Conservation (phyloP, 2,797 vertebrate genomes). For the Gambelia wislizenii region DNA sequence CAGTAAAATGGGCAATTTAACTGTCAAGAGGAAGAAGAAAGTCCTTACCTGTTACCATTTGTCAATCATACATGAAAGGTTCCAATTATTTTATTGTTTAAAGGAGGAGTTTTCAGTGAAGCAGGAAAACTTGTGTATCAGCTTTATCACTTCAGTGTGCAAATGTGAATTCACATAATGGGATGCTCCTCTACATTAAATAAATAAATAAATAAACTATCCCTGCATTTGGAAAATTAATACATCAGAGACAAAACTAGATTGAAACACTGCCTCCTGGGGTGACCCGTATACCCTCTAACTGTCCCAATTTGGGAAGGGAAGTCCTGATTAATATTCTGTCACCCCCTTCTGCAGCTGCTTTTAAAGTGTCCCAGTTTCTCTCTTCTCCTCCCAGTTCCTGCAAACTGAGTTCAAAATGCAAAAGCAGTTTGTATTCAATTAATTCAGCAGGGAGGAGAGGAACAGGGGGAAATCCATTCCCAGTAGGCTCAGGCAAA, state of each 20-base stretch:
- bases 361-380: too few species aligned
- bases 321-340: too few species aligned
- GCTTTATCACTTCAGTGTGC: background rate
- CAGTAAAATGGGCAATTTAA: background rate
- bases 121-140: background rate
- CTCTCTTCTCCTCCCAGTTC: too few species aligned
- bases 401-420: too few species aligned
- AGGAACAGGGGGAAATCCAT: too few species aligned
- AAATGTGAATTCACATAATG: too few species aligned
- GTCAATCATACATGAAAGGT: background rate
- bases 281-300: too few species aligned
- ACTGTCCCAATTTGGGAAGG: too few species aligned
- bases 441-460: too few species aligned
- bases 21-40: background rate
- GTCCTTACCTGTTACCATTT: background rate
- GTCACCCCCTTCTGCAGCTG: too few species aligned
- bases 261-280: background rate
- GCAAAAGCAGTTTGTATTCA: too few species aligned
- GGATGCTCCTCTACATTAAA: background rate
- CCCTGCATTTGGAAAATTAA: background rate
- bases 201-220: background rate
- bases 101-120: background rate
- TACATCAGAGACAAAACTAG: background rate
- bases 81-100: background rate
- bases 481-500: too few species aligned